Evolutionary conservation across 2,888 invertebrate species (phyloP), one percentile per base, ranked within the genome.

Genomic region (Philereme transversata): DNA sequence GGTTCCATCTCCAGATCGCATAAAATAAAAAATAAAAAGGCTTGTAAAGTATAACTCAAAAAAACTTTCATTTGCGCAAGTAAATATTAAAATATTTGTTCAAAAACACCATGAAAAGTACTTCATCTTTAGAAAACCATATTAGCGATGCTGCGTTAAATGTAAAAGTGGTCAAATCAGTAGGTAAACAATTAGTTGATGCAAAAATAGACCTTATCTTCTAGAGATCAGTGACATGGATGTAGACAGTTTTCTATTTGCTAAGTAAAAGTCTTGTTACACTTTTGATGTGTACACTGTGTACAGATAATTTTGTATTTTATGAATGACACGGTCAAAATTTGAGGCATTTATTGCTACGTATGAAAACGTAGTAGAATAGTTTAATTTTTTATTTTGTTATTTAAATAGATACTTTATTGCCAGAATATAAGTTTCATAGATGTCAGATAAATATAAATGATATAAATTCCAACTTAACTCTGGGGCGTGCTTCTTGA

Each of bases 201-300:
- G 52, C 62, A 8, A 74, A 66, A 74, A 51, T 75, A 63, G 69
- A 76, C 78, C 70, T 69, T 80, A 73, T 4, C 4, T 8, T 11
- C 4, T 41, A 0, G 67, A 4, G 53, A 74, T 75, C 81, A 72
- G 73, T 57, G 36, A 10, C 35, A 36, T 44, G 36, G 7, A 35
- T 11, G 35, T 11, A 54, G 33, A 38, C n/a, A 38, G 62, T 74
- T 84, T 82, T 85, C 81, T 86, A 82, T 88, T 87, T 86, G 75
- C 69, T 56, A 75, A 87, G 88, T 87, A 86, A 87, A 85, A 87
- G 86, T 86, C 63, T 61, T 79, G 81, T 77, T 79, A 79, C 71
- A 79, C 75, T 75, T 80, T 65, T 64, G 52, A 51, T 62, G 44
- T 36, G 10, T 51, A 57, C 55, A 53, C 48, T 62, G 44, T 36